These are phyloP conservation scores for Netelia virgata DNA, from an alignment of 2,888 invertebrate genomes.

Conservation along the genomic window DNA sequence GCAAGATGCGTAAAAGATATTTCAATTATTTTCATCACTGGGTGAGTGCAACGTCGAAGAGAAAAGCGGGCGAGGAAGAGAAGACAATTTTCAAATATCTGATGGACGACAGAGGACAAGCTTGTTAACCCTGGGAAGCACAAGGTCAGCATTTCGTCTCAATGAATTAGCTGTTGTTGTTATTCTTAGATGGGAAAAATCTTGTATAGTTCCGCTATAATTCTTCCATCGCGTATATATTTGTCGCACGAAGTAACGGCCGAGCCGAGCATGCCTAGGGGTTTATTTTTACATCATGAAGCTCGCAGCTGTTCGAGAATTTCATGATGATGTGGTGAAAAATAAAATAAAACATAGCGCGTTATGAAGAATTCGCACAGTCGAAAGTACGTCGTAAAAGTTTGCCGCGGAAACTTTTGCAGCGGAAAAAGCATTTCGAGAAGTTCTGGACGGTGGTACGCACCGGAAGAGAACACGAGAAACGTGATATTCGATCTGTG, in stretches of 20 bases:
- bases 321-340: constrained; percentile 53
- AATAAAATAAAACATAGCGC: constrained; percentile 28
- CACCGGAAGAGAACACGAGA: background rate
- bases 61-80: constrained; percentile 74
- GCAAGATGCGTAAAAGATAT: constrained; percentile 80
- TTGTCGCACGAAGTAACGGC: constrained; percentile 27
- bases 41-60: constrained; percentile 77
- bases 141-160: constrained; percentile 75
- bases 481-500: constrained; percentile 54
- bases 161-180: background rate
- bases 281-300: constrained; percentile 63
- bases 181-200: background rate
- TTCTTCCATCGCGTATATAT: constrained; percentile 19
- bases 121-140: constrained; percentile 81
- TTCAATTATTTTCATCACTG: constrained; percentile 78
- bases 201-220: background rate
- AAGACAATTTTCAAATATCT: constrained; percentile 77
- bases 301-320: constrained; percentile 59
- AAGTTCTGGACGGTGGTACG: too few relatives aligned
- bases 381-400: background rate
- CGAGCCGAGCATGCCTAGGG: constrained; percentile 3
- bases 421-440: background rate
- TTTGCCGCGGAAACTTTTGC: background rate
- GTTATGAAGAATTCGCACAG: background rate
- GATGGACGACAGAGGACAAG: constrained; percentile 81